Conservation (phyloP, 2,888 invertebrate genomes). For the Nomada ruficornis region DNA sequence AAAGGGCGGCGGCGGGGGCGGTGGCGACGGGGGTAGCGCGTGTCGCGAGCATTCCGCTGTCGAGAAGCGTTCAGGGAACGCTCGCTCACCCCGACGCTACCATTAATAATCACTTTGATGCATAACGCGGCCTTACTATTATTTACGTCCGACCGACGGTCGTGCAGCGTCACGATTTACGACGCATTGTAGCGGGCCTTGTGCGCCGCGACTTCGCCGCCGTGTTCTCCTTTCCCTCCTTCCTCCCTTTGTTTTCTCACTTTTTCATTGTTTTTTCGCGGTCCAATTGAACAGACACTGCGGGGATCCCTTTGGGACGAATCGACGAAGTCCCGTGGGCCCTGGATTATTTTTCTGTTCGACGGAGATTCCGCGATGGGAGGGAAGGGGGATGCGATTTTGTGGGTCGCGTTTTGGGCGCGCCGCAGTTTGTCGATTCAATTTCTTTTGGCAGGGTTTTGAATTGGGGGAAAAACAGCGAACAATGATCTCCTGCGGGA, state of each 20-base stretch:
- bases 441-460: no score
- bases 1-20: constrained; percentile 30
- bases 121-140: constrained; percentile 78
- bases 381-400: no score
- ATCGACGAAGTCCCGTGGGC: constrained; percentile 3
- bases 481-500: no score
- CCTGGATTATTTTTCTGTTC: constrained; percentile 5
- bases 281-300: constrained; percentile 44
- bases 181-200: constrained; percentile 73
- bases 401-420: no score
- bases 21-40: constrained; percentile 52
- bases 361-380: no score
- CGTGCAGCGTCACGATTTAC: constrained; percentile 75
- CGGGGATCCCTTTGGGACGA: constrained; percentile 34
- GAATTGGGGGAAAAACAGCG: no score
- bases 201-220: constrained; percentile 51
- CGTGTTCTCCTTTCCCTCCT: constrained; percentile 30
- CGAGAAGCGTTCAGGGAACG: constrained; percentile 72
- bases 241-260: background rate
- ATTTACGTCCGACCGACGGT: constrained; percentile 75
- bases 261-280: constrained; percentile 12
- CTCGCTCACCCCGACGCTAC: constrained; percentile 79
- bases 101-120: constrained; percentile 83
- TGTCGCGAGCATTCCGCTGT: constrained; percentile 78
- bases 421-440: no score